Evolutionary conservation across 2,113 vertebrate genomes (phyloP).

Genomic region (Anser cygnoides): DNA sequence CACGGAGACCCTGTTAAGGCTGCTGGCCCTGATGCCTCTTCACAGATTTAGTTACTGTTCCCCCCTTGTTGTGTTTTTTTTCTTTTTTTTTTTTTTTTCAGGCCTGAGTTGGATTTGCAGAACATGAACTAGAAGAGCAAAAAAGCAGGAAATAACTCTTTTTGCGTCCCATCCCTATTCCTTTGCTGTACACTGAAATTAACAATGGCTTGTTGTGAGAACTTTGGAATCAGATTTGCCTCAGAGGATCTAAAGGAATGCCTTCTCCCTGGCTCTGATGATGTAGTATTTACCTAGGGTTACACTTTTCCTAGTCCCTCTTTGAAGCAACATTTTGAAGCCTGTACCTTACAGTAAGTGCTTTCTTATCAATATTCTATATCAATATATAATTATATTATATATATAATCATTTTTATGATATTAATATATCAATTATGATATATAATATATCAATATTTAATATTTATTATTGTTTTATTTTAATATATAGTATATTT

Average conservation of each 20-base stretch:
- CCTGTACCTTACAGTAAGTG: not conserved
- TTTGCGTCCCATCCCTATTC: not conserved
- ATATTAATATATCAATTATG: no score
- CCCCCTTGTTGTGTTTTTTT: not conserved
- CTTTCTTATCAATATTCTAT: not conserved
- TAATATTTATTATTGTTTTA: no score
- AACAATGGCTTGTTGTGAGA: not conserved
- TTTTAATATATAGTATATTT: no score
- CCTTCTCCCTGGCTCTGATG: not conserved
- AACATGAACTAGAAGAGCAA: not conserved
- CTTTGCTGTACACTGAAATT: not conserved
- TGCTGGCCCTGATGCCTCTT: fast-evolving
- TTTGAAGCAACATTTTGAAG: not conserved
- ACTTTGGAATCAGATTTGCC: not conserved
- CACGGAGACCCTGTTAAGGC: not conserved
- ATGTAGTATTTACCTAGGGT: not conserved
- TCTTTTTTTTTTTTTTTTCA: not conserved
- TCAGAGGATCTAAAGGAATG: not conserved
- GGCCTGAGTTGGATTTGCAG: not conserved
- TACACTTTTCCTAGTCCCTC: not conserved
- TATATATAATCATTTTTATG: no score
- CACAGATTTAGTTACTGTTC: not conserved
- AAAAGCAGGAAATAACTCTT: not conserved
- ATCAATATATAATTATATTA: no score
- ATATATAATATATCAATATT: no score